Evolutionary conservation across 2,113 vertebrate genomes (phyloP).

Genomic region (Gallinago paraguaiae): DNA sequence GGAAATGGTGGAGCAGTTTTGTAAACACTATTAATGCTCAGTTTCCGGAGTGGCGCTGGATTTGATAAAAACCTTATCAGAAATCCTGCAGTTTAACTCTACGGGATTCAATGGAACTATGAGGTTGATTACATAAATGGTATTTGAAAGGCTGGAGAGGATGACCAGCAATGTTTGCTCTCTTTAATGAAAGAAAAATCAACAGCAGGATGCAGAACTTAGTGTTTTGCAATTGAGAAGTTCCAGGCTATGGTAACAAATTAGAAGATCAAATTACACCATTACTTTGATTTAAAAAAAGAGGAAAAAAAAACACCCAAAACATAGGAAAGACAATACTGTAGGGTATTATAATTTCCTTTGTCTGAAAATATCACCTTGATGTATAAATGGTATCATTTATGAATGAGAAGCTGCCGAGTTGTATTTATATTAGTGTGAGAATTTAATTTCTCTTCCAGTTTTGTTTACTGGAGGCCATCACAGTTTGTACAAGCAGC

Average conservation of each 20-base stretch:
- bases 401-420: neutral
- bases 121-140: neutral
- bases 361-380: neutral
- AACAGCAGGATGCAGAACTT: neutral
- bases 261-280: neutral
- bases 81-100: neutral
- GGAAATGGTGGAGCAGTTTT: neutral
- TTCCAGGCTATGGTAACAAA: neutral
- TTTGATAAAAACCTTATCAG: neutral
- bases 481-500: neutral
- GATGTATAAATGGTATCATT: neutral
- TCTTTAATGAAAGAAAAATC: neutral
- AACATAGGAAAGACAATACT: neutral
- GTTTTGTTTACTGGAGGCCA: slow-evolving; percentile 38
- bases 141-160: neutral
- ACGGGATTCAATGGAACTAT: neutral
- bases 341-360: neutral
- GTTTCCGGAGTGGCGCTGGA: neutral
- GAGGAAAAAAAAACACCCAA: neutral
- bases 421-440: neutral
- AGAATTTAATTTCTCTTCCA: slow-evolving; percentile 12
- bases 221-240: neutral
- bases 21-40: neutral
- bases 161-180: neutral
- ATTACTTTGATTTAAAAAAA: neutral